Evolutionary conservation across 2,113 vertebrate genomes (phyloP).

Genomic region (Apaloderma vittatum): DNA sequence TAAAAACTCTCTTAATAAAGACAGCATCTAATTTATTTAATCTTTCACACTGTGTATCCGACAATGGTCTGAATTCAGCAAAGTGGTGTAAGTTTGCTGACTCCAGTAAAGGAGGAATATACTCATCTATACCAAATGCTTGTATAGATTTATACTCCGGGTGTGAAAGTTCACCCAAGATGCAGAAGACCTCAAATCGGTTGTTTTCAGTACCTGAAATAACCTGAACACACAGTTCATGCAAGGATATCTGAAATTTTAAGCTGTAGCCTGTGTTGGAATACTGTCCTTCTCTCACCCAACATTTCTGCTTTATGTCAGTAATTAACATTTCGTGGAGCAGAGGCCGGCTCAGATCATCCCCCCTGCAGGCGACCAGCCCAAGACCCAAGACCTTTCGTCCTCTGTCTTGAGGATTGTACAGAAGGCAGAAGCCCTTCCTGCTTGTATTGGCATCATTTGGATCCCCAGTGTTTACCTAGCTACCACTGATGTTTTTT

Average conservation of each 20-base stretch:
- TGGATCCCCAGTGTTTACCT: not conserved
- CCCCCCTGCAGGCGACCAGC: not conserved
- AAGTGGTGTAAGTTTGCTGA: not conserved
- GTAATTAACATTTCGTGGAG: not conserved
- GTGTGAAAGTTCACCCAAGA: not conserved
- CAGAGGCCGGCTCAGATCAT: not conserved
- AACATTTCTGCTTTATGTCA: not conserved
- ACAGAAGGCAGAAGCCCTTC: not conserved
- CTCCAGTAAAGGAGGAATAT: not conserved
- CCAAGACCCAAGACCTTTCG: not conserved
- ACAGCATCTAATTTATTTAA: slow-evolving; percentile 31
- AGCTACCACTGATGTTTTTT: not conserved
- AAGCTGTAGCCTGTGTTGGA: not conserved
- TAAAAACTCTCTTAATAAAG: slow-evolving; percentile 38
- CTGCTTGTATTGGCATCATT: not conserved
- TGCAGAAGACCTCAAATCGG: not conserved
- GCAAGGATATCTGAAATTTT: not conserved
- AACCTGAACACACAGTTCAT: not conserved
- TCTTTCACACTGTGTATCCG: not conserved
- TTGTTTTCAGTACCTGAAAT: not conserved
- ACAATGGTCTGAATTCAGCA: not conserved
- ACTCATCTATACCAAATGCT: not conserved
- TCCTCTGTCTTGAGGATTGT: not conserved
- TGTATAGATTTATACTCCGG: not conserved
- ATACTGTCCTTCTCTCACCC: not conserved